Evolutionary conservation across 2,113 vertebrate species (phyloP), one percentile per base, ranked within the genome.

Genomic region (Poeciliopsis prolifica): DNA sequence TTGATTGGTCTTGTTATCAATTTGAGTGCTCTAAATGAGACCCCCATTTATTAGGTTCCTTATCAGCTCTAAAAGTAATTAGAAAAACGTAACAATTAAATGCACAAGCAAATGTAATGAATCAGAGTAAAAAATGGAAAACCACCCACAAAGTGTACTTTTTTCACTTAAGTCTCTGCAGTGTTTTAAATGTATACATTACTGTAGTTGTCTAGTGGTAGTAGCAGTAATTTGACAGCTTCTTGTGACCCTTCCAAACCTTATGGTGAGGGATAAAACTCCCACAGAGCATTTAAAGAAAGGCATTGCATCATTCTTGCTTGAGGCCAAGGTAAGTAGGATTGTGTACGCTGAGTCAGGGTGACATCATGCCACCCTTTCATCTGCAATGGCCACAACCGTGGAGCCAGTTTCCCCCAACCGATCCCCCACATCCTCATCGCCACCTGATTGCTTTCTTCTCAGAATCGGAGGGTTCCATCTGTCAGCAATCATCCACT

Each of bases 401-500:
- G 69, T 86, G 84, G 81, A 7, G 65, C 75, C 66, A 37, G 76
- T 42, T 84, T 77, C 73, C 72, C 76, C 65, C 51, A 62, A 31
- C 62, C 24, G 66, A 81, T 90, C 88, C 67, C 87, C 85, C 81
- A 65, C 82, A 78, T 70, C 62, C 62, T 82, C 75, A 71, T 74
- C 74, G 79, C 88, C 81, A 92, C 92, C 90, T 92, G 87, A 93
- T 90, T 91, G 87, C 93, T 92, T 93, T 94, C 91, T 93, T 93
- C 90, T 94, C 79, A 75, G 79, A 85, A 84, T 91, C 17, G 17
- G 89, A 84, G 87, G 86, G 79, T 83, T 86, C 92, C 95, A 95
- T 94, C 92, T 95, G 95, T 93, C 92, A 92, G 87, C 91, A 95
- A 95, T 95, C 94, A 93, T 92, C 89, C 85, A 87, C 87, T 90